phyloP scores from a whole-genome alignment of 2,113 vertebrate genomes.

The Antennarius striatus region DNA sequence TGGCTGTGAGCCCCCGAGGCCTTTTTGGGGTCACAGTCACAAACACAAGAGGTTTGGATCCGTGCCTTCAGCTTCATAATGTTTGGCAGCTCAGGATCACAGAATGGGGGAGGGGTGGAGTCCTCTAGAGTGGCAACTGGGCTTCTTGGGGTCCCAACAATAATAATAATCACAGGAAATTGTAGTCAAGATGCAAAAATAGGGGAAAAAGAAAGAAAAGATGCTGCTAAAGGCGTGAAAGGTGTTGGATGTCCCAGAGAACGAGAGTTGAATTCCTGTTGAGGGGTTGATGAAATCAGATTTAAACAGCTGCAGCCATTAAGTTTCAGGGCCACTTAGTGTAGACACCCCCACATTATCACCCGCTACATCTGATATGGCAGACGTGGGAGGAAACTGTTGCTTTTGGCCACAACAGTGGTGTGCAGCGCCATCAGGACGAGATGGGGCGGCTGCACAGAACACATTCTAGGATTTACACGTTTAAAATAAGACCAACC shows the following conservation, averaged over 20 bases:
- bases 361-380: neutral
- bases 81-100: conserved; percentile 16
- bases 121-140: conserved; percentile 51
- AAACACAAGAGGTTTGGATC: conserved; percentile 15
- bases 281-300: neutral
- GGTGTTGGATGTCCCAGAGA: neutral
- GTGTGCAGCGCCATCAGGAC: too few species aligned
- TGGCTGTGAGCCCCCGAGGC: conserved; percentile 21
- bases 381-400: neutral
- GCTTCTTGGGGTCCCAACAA: conserved; percentile 26
- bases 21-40: conserved; percentile 19
- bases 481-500: neutral
- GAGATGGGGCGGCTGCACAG: too few species aligned
- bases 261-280: neutral
- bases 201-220: neutral
- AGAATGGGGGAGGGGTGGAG: neutral
- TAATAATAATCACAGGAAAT: conserved; percentile 38
- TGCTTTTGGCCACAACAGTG: neutral
- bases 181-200: conserved; percentile 3
- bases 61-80: conserved; percentile 9
- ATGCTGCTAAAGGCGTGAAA: neutral
- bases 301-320: neutral
- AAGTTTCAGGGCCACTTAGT: neutral
- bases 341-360: neutral
- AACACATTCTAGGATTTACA: neutral